Evolutionary conservation across 2,797 vertebrate species (phyloP).

Genomic region (Sebastes steindachneri): DNA sequence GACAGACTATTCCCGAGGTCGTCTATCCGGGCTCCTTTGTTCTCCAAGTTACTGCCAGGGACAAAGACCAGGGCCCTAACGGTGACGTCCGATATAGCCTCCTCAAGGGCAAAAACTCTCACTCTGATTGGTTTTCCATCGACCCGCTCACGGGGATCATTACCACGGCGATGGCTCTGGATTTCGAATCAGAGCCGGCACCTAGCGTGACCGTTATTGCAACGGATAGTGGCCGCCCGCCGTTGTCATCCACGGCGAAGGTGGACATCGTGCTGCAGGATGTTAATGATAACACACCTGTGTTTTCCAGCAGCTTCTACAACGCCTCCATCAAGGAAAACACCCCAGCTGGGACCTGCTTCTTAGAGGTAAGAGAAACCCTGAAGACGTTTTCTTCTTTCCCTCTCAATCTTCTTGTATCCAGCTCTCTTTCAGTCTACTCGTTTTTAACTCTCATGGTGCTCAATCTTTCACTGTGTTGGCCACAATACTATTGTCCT

Average conservation of each 20-base stretch:
- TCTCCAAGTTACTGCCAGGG: slow-evolving; percentile 92
- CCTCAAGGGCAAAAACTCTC: slow-evolving; percentile 81
- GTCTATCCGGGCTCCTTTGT: slow-evolving; percentile 96
- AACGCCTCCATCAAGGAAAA: slow-evolving; percentile 94
- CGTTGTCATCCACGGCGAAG: slow-evolving; percentile 90
- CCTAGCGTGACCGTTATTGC: slow-evolving; percentile 92
- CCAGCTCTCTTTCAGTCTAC: background rate
- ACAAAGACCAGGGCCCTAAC: slow-evolving; percentile 96
- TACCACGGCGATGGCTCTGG: slow-evolving; percentile 90
- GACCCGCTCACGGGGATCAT: slow-evolving; percentile 93
- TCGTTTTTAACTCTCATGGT: slow-evolving; percentile 37
- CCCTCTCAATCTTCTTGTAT: slow-evolving; percentile 1
- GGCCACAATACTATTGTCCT: slow-evolving; percentile 45
- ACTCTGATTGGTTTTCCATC: slow-evolving; percentile 93
- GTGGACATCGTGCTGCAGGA: slow-evolving; percentile 93
- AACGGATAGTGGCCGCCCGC: slow-evolving; percentile 88
- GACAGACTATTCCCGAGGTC: slow-evolving; percentile 93
- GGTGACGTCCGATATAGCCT: slow-evolving; percentile 93
- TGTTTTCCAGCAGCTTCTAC: slow-evolving; percentile 91
- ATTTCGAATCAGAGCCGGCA: slow-evolving; percentile 91
- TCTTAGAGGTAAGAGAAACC: slow-evolving; percentile 89
- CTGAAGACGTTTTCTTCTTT: background rate
- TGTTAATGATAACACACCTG: slow-evolving; percentile 93
- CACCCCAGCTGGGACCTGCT: slow-evolving; percentile 91
- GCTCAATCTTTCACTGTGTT: slow-evolving; percentile 46